A percentile compares a stretch with the other conserved stretches of the same genome.
Conservation (phyloP, 2,113 vertebrate genomes). For the Anas platyrhynchos region DNA sequence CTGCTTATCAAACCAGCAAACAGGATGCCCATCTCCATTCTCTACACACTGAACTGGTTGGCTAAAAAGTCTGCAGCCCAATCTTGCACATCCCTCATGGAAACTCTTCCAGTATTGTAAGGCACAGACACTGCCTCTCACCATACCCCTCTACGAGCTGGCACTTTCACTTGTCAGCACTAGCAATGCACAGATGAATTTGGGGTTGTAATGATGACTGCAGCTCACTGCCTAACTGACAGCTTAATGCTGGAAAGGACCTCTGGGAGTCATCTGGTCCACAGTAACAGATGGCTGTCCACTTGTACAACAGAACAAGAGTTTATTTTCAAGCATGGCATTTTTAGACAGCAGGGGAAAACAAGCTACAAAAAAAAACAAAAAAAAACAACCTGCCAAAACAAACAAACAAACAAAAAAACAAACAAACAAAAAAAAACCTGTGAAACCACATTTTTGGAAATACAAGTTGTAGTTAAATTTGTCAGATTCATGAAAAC, state of each 20-base stretch:
- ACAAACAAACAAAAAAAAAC: not conserved
- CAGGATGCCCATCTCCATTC: not conserved
- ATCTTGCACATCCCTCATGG: not conserved
- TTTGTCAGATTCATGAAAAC: not conserved
- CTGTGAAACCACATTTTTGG: not conserved
- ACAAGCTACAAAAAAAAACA: not conserved
- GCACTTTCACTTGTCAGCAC: not conserved
- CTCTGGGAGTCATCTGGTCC: not conserved
- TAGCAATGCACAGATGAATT: not conserved
- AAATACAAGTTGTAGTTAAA: not conserved
- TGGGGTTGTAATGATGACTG: not conserved
- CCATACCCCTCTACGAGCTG: not conserved
- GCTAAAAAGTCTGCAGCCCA: not conserved
- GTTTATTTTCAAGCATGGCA: not conserved
- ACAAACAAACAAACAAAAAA: not conserved
- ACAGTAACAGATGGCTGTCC: not conserved
- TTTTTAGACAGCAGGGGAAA: not conserved
- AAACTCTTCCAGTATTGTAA: not conserved
- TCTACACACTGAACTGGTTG: not conserved
- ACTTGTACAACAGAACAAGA: not conserved
- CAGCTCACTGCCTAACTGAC: not conserved
- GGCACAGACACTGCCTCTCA: not conserved
- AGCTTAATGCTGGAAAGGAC: not conserved
- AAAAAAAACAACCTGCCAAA: no score
- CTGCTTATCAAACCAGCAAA: not conserved